Percentiles rank a stretch among this genome's conserved stretches.
phyloP scores from a whole-genome alignment of 2,113 vertebrate species.

The Chlorodrepanis virens region DNA sequence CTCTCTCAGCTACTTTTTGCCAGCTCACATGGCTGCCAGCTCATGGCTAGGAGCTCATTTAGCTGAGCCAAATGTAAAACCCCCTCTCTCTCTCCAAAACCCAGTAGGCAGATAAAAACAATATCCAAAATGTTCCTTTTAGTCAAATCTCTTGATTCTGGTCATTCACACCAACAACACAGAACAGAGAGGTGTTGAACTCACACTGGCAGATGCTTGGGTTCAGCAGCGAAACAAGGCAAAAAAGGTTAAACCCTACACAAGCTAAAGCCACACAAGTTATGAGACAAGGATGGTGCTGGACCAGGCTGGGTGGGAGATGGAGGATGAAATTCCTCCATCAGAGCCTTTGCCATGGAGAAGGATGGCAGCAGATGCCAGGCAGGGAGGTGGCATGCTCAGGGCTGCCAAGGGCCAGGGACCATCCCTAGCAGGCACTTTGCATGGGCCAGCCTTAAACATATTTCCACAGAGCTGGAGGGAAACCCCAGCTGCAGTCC shows the following conservation, averaged over 20 bases:
- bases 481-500: conserved; percentile 74
- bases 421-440: not conserved
- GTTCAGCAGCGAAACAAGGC: not conserved
- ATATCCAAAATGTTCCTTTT: not conserved
- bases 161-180: not conserved
- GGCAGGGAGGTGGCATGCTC: not conserved
- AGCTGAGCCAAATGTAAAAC: not conserved
- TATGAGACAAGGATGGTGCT: not conserved
- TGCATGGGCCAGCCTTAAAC: not conserved
- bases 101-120: not conserved
- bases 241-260: not conserved
- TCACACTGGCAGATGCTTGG: not conserved
- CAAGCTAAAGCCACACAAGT: not conserved
- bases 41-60: not conserved
- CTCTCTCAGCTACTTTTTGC: not conserved
- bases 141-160: not conserved
- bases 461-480: conserved; percentile 73
- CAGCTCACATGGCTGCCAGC: not conserved
- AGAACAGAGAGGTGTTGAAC: not conserved
- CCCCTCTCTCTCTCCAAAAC: not conserved
- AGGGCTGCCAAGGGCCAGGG: not conserved
- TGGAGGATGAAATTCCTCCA: not conserved
- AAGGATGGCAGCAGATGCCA: not conserved
- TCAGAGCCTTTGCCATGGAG: not conserved
- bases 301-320: not conserved